A percentile compares a stretch with the other conserved stretches of the same genome.
These are phyloP conservation scores for Turritopsis rubra DNA, from an alignment of 30 jellyfish, hydroid and myxozoan species.

Conservation along the genomic window DNA sequence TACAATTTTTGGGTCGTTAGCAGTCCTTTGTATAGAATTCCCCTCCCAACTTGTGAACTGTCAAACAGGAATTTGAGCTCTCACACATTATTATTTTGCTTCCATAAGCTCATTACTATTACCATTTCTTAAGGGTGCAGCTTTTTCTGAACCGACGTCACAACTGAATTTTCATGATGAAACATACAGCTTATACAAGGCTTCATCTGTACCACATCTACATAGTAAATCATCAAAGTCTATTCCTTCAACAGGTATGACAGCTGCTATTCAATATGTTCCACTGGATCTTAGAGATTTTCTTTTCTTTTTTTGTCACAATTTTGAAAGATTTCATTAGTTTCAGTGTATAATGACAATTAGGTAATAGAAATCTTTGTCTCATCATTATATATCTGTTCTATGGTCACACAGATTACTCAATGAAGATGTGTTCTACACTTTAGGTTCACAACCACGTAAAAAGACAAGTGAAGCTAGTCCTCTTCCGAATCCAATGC, in stretches of 20 bases:
- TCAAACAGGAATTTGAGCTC: no score
- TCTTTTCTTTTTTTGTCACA: background rate
- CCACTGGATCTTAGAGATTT: background rate
- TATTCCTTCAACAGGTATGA: background rate
- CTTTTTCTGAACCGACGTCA: background rate
- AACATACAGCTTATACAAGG: background rate
- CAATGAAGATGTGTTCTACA: background rate
- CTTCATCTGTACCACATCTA: slow-evolving; percentile 6
- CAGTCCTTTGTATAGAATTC: no score
- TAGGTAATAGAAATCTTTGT: no score
- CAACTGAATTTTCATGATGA: background rate
- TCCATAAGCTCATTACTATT: no score
- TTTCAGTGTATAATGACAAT: no score
- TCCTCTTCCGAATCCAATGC: slow-evolving; percentile 4
- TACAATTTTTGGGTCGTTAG: no score
- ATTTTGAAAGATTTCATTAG: no score
- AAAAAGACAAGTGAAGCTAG: slow-evolving; percentile 26
- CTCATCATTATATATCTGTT: no score
- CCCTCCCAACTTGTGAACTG: no score
- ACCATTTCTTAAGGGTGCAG: background rate
- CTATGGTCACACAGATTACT: no score
- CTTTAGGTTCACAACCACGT: background rate
- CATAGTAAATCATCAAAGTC: background rate
- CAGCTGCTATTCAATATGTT: background rate
- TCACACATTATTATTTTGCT: no score